Base-by-base conservation (phyloP, 1,140 invertebrate genomes). In the Rhopalosiphum padi region DNA sequence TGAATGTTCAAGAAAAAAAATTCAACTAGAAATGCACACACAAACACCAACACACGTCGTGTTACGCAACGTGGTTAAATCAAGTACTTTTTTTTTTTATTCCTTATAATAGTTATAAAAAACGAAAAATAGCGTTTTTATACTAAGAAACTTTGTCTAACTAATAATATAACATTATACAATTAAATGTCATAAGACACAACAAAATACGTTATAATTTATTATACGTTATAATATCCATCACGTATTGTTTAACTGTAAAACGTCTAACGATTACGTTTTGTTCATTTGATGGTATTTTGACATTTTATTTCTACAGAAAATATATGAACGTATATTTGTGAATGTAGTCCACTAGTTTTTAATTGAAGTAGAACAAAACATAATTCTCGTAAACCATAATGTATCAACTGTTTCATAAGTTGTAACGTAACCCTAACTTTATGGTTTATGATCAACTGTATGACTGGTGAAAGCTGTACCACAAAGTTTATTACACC, bases 331-430 rank as follows among this genome's bases (percentile, higher is more conserved):
- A 77, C 30, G 0, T n/a, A n/a, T 30, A 11, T 4, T 18, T 18
- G 15, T n/a, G n/a, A 15, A 68, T 15, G 22, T n/a, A n/a, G 60
- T n/a, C 30, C 9, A 4, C 60, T 18, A 77, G 30, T n/a, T 77
- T 77, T 77, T 77, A 77, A 77, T 77, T 77, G 60, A n/a, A n/a
- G 60, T n/a, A n/a, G 60, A 77, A 77, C 30, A 77, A n/a, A 77
- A 77, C 7, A 77, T 4, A 6, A n/a, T 77, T n/a, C 30, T 77
- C 30, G 11, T 77, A 18, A 77, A 18, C 23, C n/a, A 18, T 77
- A n/a, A 77, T n/a, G 15, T 77, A 77, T 77, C 30, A 51, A 77
- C 30, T n/a, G 30, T 77, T 77, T 77, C n/a, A 77, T n/a, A 77
- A 77, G n/a, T 77, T 77, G n/a, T n/a, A 77, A n/a, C 30, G 11